phyloP scores from a whole-genome alignment of 2,888 invertebrate species.

The Drosophila tanythrix region DNA sequence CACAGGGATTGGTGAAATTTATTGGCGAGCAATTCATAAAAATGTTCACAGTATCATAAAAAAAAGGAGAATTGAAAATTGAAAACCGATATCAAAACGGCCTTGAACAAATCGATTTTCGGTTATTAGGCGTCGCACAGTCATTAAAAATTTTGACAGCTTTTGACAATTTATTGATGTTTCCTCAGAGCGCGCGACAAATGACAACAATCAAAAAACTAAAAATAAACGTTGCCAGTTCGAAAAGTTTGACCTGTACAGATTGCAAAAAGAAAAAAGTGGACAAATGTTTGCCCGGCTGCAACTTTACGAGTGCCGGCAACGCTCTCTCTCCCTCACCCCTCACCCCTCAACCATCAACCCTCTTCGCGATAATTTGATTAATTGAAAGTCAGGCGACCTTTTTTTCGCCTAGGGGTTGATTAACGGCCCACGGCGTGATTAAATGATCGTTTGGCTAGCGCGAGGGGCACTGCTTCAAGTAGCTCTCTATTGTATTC shows the following conservation, averaged over 20 bases:
- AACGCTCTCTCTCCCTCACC: slow-evolving; percentile 1
- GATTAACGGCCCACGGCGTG: slow-evolving; percentile 49
- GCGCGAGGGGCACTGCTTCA: slow-evolving; percentile 43
- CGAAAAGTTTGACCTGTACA: slow-evolving; percentile 67
- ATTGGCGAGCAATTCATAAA: slow-evolving; percentile 63
- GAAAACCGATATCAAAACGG: slow-evolving; percentile 25
- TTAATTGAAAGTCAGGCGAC: slow-evolving; percentile 77
- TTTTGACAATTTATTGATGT: slow-evolving; percentile 78
- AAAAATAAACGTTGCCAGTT: slow-evolving; percentile 25
- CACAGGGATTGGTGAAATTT: slow-evolving; percentile 19
- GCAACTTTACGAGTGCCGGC: slow-evolving; percentile 50
- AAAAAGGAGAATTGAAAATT: slow-evolving; percentile 37
- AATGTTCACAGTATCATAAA: slow-evolving; percentile 61
- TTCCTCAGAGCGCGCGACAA: slow-evolving; percentile 66
- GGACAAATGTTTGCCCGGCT: slow-evolving; percentile 74
- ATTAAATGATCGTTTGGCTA: slow-evolving; percentile 68
- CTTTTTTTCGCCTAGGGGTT: slow-evolving; percentile 57
- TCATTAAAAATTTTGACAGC: slow-evolving; percentile 79
- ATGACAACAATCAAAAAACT: slow-evolving; percentile 58
- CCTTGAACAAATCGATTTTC: slow-evolving; percentile 68
- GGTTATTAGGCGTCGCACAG: slow-evolving; percentile 76
- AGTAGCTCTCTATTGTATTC: slow-evolving; percentile 75
- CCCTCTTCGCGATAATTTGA: slow-evolving; percentile 72
- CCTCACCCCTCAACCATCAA: slow-evolving; percentile 24
- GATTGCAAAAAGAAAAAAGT: slow-evolving; percentile 71